Evolutionary conservation across 2,888 invertebrate species (phyloP).

Genomic region (Anarsia innoxiella): DNA sequence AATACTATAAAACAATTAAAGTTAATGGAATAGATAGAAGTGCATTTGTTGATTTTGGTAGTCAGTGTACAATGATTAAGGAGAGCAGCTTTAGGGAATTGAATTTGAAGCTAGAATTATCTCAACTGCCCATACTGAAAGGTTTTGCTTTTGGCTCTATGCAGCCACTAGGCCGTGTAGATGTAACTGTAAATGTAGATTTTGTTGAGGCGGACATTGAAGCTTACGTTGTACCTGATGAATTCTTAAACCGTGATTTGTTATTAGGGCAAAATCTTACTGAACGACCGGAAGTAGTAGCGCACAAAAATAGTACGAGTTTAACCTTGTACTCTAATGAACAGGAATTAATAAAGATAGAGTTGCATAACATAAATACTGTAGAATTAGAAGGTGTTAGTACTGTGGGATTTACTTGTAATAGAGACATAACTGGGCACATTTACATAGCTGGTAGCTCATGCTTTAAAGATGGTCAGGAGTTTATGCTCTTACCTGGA

Average conservation of each 20-base stretch:
- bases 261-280: constrained; percentile 14
- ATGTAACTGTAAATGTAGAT: constrained; percentile 3
- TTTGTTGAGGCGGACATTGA: constrained; percentile 3
- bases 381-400: background rate
- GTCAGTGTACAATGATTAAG: constrained; percentile 13
- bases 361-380: background rate
- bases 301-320: constrained; percentile 4
- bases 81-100: background rate
- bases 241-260: constrained; percentile 6
- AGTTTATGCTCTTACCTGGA: background rate
- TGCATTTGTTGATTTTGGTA: constrained; percentile 15
- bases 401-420: background rate
- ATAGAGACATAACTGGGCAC: background rate
- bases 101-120: background rate
- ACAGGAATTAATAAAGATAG: too few species aligned
- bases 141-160: constrained; percentile 9
- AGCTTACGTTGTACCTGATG: constrained; percentile 8
- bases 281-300: constrained; percentile 7
- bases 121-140: constrained; percentile 8
- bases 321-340: constrained; percentile 6
- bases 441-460: background rate
- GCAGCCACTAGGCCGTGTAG: constrained; percentile 3
- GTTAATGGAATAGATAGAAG: constrained; percentile 3
- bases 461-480: background rate
- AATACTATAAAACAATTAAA: constrained; percentile 9